Base-by-base conservation (phyloP, 2,888 invertebrate species). In the Steinernema scapterisci region DNA sequence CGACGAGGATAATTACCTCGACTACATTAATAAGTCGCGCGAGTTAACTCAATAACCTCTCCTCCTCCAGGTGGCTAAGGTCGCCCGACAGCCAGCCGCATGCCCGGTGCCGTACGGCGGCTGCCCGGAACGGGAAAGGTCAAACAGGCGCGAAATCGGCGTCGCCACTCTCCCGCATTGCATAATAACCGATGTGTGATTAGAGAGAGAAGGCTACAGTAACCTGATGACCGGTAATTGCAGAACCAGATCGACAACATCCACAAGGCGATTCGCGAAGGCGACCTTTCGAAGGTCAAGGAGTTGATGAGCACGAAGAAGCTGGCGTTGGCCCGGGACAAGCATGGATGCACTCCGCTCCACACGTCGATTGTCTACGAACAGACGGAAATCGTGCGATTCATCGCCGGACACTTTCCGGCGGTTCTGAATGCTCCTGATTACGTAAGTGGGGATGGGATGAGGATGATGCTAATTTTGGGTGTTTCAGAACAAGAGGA, bases 311-410 rank as follows among this genome's bases (percentile, higher is more conserved):
- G 95, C 88, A 91, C 95, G 75, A 92, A 95, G 88, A 85, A 88
- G 73, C 81, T 95, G 88, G 95, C 94, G 1, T 92, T 94, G 79
- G 95, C 95, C 25, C 91, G 93, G 83, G 94, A 95, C 88, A 84
- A 87, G 70, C 80, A 83, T 84, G 86, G 86, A 19, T 85, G 84
- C 74, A 88, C 88, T 44, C 89, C 94, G 0, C 89, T 96, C 23
- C 96, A 96, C 87, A 91, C 95, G 72, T 95, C 95, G 0, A 93
- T 95, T 16, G 89, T 95, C 13, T 95, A 95, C 88, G 92, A 92
- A 71, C 84, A 87, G 75, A 87, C 87, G 13, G 92, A 92, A 88
- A 89, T 93, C 77, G 92, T 92, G 1, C 92, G 92, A 71, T 90
- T 94, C 84, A 95, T 95, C 75, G 87, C 86, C 31, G 80, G 81